Percentiles rank a stretch among this genome's conserved stretches.
phyloP scores from a whole-genome alignment of 2,113 vertebrate genomes.

The Chloebia gouldiae region DNA sequence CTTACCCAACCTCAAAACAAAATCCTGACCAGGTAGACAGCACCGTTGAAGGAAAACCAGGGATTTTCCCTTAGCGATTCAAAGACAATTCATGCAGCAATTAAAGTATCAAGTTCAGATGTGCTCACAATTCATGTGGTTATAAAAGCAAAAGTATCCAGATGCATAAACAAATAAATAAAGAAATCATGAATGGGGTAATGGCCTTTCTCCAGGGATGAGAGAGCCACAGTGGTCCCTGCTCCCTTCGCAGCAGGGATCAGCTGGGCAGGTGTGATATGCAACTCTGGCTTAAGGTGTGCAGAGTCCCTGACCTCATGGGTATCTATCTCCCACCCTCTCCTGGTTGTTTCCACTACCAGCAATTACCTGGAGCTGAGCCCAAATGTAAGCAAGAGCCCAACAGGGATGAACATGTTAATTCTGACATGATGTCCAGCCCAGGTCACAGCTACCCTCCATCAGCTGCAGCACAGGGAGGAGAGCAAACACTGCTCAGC shows the following conservation, averaged over 20 bases:
- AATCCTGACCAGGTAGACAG: background rate
- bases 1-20: background rate
- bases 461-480: background rate
- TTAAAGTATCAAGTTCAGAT: background rate
- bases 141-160: background rate
- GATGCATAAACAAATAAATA: background rate
- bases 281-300: fast-evolving
- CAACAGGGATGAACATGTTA: background rate
- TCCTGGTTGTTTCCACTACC: background rate
- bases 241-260: fast-evolving
- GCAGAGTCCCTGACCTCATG: background rate
- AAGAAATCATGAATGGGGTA: fast-evolving
- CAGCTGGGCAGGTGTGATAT: background rate
- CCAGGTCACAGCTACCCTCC: background rate
- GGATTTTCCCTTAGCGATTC: background rate
- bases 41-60: background rate
- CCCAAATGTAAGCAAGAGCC: background rate
- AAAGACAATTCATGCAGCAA: background rate
- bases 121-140: background rate
- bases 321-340: background rate
- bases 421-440: background rate
- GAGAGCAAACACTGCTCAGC: background rate
- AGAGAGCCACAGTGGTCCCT: background rate
- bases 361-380: background rate
- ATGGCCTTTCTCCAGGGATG: background rate